Base-by-base conservation (phyloP, 2,888 invertebrate genomes). In the Aphidoletes aphidimyza region DNA sequence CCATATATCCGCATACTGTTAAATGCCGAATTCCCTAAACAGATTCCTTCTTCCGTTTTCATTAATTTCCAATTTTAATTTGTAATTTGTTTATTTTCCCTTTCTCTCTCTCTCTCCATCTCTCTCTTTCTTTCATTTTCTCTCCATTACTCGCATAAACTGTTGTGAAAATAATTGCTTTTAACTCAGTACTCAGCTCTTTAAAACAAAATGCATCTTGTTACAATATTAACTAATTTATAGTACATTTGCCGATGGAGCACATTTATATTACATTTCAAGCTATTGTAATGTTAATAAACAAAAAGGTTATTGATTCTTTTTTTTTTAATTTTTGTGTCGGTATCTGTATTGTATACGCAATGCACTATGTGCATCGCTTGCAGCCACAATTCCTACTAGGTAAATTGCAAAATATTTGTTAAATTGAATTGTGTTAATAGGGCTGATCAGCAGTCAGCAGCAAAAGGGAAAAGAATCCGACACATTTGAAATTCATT, bases 171-270 rank as follows among this genome's bases (percentile, higher is more conserved):
- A 54, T n/a, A n/a, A n/a, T n/a, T 22, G 54, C 54, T 22, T 54
- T 54, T 22, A 6, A 19, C 9, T 19, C 49, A 49, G 11, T 49
- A 8, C 8, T 2, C 8, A 54, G 22, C 54, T 47, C 11, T 47
- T 47, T 47, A 11, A 17, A 17, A 19, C 2, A 17, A 19, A 69
- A n/a, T n/a, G 14, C 30, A 11, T 54, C 54, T 69, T 69, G 69
- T 69, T 69, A 69, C 69, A 69, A 69, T 14, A 69, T 69, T 69
- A 69, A 69, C 69, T 69, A 69, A 69, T 69, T 69, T 69, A 69
- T 69, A 69, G 34, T 11, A 69, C 69, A 69, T 69, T 54, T 69
- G n/a, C n/a, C n/a, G n/a, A n/a, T 30, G 34, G 30, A 30, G 69
- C 69, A 22, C 54, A 54, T 54, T 26, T 54, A n/a, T n/a, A n/a